Evolutionary conservation across 2,888 invertebrate genomes (phyloP).

Genomic region (Erebia ligea): DNA sequence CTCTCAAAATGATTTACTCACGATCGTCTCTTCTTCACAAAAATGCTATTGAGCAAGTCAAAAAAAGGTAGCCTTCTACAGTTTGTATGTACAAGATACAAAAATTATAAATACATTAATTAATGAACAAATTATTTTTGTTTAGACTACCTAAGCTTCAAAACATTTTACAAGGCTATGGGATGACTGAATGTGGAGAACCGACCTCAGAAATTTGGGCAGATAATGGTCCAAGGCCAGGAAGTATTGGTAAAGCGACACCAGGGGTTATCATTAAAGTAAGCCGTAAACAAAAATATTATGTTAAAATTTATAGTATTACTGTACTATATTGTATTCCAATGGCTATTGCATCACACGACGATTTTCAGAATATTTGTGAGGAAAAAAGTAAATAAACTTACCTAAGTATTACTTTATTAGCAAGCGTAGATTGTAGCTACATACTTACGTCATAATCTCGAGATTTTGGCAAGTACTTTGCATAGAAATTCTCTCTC

Average conservation of each 20-base stretch:
- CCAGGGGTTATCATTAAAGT: conserved; percentile 66
- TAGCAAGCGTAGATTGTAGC: too few species aligned
- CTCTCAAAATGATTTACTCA: conserved; percentile 63
- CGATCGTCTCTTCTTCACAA: conserved; percentile 63
- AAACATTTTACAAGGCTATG: conserved; percentile 61
- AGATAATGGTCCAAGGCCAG: conserved; percentile 58
- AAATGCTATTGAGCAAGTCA: conserved; percentile 61
- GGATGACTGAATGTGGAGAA: conserved; percentile 71
- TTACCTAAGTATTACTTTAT: too few species aligned
- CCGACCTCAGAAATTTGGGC: conserved; percentile 65
- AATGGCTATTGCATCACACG: too few species aligned
- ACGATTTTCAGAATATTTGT: too few species aligned
- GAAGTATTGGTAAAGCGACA: conserved; percentile 68
- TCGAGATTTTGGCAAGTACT: too few species aligned
- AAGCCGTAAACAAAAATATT: conserved; percentile 23
- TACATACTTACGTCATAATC: too few species aligned
- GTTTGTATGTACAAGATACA: background rate
- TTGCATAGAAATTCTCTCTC: too few species aligned
- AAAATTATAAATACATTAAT: background rate
- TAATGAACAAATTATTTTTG: background rate
- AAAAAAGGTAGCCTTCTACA: conserved; percentile 52
- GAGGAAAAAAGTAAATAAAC: too few species aligned
- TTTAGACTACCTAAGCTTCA: conserved; percentile 21
- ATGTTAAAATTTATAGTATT: background rate
- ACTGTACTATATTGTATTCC: background rate